phyloP scores from a whole-genome alignment of 2,888 invertebrate genomes.

The Anorthoa munda region DNA sequence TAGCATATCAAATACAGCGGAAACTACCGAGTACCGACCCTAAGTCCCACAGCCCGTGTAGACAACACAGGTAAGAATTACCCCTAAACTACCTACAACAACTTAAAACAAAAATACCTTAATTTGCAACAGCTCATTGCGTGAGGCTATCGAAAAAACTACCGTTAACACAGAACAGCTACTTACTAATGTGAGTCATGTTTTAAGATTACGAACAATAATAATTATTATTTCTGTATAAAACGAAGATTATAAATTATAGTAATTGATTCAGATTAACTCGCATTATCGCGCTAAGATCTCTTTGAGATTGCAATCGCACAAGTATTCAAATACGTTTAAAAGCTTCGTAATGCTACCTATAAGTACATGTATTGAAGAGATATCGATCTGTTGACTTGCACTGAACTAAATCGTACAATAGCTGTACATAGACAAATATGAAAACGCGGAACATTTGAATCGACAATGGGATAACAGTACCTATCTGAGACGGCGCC shows the following conservation, averaged over 20 bases:
- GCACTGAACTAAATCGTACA: slow-evolving; percentile 79
- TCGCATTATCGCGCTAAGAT: slow-evolving; percentile 36
- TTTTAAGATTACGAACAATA: slow-evolving; percentile 26
- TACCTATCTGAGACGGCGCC: slow-evolving; percentile 83
- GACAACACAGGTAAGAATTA: slow-evolving; percentile 57
- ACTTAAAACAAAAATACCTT: slow-evolving; percentile 41
- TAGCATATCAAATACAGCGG: slow-evolving; percentile 88
- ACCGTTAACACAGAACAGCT: slow-evolving; percentile 43
- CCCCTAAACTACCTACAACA: slow-evolving; percentile 23
- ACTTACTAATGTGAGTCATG: slow-evolving; percentile 44
- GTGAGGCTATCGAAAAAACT: slow-evolving; percentile 22
- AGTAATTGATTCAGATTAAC: slow-evolving; percentile 46
- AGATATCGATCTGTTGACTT: slow-evolving; percentile 71
- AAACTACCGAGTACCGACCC: slow-evolving; percentile 80
- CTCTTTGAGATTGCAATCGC: slow-evolving; percentile 45
- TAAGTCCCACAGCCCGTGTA: slow-evolving; percentile 72
- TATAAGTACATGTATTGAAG: slow-evolving; percentile 59
- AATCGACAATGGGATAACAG: slow-evolving; percentile 90
- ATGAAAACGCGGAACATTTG: slow-evolving; percentile 85
- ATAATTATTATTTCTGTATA: slow-evolving; percentile 20
- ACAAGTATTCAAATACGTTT: slow-evolving; percentile 46
- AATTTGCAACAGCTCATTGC: slow-evolving; percentile 41
- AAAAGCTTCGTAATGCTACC: slow-evolving; percentile 58
- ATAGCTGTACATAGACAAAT: slow-evolving; percentile 84
- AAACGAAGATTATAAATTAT: slow-evolving; percentile 35